Evolutionary conservation across 1,140 invertebrate genomes (phyloP).

Genomic region (Lepidurus packardi): DNA sequence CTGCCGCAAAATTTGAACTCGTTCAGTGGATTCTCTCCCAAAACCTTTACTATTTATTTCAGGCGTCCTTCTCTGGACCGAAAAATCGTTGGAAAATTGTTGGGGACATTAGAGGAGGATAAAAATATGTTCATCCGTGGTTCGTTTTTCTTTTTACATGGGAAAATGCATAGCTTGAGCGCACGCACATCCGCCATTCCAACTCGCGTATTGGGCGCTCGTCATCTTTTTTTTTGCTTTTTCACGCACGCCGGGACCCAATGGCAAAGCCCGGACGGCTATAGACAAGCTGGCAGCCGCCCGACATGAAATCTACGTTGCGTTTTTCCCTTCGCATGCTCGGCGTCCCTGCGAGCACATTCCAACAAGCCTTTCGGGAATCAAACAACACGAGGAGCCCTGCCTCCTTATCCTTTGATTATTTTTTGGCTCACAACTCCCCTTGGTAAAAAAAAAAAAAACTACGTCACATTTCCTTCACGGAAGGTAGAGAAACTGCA

Average conservation of each 20-base stretch:
- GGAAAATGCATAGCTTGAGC: not conserved
- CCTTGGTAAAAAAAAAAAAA: no score
- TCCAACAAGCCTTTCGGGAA: not conserved
- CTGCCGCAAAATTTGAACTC: not conserved
- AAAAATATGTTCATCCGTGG: no score
- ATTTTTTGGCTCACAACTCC: not conserved
- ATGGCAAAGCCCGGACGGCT: not conserved
- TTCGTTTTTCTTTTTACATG: no score
- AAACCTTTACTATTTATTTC: no score
- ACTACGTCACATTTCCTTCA: no score
- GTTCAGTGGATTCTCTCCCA: not conserved
- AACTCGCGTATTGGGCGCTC: not conserved
- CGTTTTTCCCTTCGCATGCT: not conserved
- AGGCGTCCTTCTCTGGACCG: no score
- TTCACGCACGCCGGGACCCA: not conserved
- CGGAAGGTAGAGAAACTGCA: no score
- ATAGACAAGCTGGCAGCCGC: not conserved
- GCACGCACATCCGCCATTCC: not conserved
- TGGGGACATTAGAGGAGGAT: no score
- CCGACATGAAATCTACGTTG: not conserved
- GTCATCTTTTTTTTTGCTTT: not conserved
- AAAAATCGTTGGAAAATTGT: not conserved
- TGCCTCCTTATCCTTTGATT: not conserved
- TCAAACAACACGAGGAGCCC: not conserved
- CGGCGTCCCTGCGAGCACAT: not conserved